A percentile compares a stretch with the other conserved stretches of the same genome.
phyloP scores from a whole-genome alignment of 2,113 vertebrate genomes.

The Perccottus glenii region DNA sequence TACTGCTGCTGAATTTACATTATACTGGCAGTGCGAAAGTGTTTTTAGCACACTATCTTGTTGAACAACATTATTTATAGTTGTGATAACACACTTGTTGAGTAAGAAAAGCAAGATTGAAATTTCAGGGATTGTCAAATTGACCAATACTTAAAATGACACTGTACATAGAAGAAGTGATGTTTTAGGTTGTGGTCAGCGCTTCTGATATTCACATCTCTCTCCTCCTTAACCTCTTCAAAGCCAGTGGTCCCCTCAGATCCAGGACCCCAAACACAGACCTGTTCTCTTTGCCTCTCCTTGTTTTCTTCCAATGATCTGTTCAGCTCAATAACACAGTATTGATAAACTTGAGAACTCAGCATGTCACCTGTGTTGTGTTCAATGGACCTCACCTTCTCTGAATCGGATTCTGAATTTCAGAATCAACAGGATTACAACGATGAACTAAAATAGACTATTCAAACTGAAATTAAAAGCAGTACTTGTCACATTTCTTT shows the following conservation, averaged over 20 bases:
- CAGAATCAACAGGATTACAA: constrained; percentile 17
- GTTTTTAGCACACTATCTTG: constrained; percentile 6
- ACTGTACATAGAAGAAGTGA: neutral
- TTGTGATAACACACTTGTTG: constrained; percentile 16
- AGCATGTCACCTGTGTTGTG: constrained; percentile 4
- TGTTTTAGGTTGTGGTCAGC: constrained; percentile 4
- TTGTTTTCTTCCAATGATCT: constrained; percentile 20
- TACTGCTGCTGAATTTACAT: constrained; percentile 55
- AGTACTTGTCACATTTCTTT: constrained; percentile 23
- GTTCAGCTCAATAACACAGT: constrained; percentile 6
- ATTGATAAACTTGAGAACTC: constrained; percentile 2
- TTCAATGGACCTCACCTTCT: constrained; percentile 18
- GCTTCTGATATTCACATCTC: constrained; percentile 14
- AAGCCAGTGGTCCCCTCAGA: constrained; percentile 39
- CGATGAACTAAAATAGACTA: constrained; percentile 10
- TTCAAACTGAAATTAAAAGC: constrained; percentile 17
- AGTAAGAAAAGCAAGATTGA: constrained; percentile 14
- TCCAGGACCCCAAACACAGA: constrained; percentile 13
- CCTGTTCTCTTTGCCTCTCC: constrained; percentile 16
- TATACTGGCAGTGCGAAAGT: constrained; percentile 28
- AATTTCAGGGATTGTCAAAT: constrained; percentile 61
- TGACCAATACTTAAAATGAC: constrained; percentile 28
- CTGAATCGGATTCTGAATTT: neutral
- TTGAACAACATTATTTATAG: constrained; percentile 50
- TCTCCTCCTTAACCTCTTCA: constrained; percentile 37